A percentile compares a stretch with the other conserved stretches of the same genome.
Evolutionary conservation across 2,113 vertebrate species (phyloP).

Genomic region (Hydrolagus affinis): DNA sequence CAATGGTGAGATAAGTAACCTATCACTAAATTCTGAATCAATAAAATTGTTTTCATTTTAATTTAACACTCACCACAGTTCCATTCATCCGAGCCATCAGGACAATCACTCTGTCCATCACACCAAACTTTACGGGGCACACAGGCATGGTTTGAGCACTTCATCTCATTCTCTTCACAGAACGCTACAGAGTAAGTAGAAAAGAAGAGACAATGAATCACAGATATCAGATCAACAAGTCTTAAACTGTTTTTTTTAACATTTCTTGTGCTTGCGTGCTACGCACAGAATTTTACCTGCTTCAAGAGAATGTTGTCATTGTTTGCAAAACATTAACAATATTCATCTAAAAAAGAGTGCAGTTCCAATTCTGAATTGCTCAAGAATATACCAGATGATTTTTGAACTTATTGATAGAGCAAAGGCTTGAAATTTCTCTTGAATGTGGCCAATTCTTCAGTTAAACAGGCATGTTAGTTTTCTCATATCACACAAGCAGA

Average conservation of each 20-base stretch:
- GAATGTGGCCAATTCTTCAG: not conserved
- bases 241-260: not conserved
- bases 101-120: constrained; percentile 73
- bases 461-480: not conserved
- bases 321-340: not conserved
- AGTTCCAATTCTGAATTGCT: not conserved
- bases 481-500: not conserved
- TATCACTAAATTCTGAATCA: no score
- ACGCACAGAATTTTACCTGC: not conserved
- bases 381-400: not conserved
- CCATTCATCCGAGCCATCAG: constrained; percentile 91
- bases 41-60: not conserved
- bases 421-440: not conserved
- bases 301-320: not conserved
- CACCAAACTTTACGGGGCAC: constrained; percentile 79
- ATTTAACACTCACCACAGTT: constrained; percentile 68
- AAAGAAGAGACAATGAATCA: constrained; percentile 5
- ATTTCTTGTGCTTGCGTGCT: no score
- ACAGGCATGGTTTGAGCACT: constrained; percentile 81
- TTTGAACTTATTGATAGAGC: not conserved
- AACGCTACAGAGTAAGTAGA: constrained; percentile 53
- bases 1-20: no score
- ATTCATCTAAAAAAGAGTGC: not conserved
- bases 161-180: constrained; percentile 70
- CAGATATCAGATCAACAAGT: not conserved